Conservation (phyloP, 2,113 vertebrate genomes). For the Chionodraco myersi region DNA sequence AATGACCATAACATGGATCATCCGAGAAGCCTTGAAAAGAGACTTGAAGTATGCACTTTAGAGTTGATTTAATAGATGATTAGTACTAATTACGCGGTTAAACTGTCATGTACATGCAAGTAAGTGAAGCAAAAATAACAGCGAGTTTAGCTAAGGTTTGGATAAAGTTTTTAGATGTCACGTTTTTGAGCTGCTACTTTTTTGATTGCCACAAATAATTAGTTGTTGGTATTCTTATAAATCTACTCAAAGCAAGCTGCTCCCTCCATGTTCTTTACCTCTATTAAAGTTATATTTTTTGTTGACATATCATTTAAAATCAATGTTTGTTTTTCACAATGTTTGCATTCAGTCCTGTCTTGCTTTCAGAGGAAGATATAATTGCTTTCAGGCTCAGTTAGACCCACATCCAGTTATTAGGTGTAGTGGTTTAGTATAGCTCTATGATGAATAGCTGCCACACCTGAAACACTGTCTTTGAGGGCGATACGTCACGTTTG, state of each 20-base stretch:
- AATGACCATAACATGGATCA: conserved; percentile 1
- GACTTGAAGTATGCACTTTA: not conserved
- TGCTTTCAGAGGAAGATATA: not conserved
- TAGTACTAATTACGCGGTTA: not conserved
- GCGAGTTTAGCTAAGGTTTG: not conserved
- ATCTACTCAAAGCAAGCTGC: not conserved
- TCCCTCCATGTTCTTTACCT: not conserved
- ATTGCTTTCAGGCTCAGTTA: not conserved
- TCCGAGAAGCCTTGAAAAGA: not conserved
- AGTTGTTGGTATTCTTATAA: not conserved
- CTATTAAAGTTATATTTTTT: not conserved
- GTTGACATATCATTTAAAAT: not conserved
- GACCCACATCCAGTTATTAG: not conserved
- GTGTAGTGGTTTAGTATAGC: conserved; percentile 1
- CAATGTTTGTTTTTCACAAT: not conserved
- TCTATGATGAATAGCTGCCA: not conserved
- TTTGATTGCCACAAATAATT: not conserved
- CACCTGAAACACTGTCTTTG: conserved; percentile 21
- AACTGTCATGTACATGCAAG: not conserved
- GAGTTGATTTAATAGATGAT: not conserved
- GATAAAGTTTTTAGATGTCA: not conserved
- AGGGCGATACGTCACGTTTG: conserved; percentile 4
- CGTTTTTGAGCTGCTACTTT: too few relatives aligned
- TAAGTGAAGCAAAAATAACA: not conserved
- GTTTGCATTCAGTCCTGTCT: not conserved